Percentiles rank a stretch among this genome's conserved stretches.
Conservation (phyloP, 2,797 vertebrate genomes). For the Tokudaia muenninki region DNA sequence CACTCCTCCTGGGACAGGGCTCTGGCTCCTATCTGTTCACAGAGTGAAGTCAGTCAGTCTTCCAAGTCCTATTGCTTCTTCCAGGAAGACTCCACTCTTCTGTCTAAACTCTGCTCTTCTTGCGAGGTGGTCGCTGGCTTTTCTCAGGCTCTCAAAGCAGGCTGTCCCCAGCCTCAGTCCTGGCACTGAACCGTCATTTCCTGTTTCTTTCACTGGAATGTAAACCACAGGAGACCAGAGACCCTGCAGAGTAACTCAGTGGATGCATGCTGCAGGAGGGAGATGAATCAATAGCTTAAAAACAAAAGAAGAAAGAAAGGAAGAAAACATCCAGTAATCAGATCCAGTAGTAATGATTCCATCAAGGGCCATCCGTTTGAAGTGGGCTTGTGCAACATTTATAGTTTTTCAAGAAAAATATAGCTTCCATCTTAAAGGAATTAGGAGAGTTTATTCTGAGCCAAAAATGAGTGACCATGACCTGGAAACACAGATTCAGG, state of each 20-base stretch:
- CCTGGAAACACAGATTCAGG: neutral
- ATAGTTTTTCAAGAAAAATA: neutral
- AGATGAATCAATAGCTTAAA: neutral
- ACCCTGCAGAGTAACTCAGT: neutral
- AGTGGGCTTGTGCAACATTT: neutral
- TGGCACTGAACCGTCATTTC: slow-evolving; percentile 26
- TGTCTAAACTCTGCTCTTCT: neutral
- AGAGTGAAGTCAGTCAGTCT: neutral
- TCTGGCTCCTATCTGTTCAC: neutral
- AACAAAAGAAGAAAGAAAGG: neutral
- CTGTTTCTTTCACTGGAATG: slow-evolving; percentile 62
- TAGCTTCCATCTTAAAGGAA: neutral
- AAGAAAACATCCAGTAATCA: slow-evolving; percentile 1
- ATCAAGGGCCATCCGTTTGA: neutral
- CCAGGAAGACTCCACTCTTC: neutral
- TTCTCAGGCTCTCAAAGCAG: neutral
- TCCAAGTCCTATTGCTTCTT: slow-evolving; percentile 3
- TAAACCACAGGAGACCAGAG: slow-evolving; percentile 48
- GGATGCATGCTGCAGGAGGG: neutral
- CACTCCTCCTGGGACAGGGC: neutral
- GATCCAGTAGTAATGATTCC: neutral
- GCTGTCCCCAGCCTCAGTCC: neutral
- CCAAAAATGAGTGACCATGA: neutral
- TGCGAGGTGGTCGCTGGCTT: neutral
- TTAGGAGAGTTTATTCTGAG: neutral